Evolutionary conservation across 2,113 vertebrate species (phyloP), one percentile per base, ranked within the genome.

Genomic region (Oryzias melastigma): DNA sequence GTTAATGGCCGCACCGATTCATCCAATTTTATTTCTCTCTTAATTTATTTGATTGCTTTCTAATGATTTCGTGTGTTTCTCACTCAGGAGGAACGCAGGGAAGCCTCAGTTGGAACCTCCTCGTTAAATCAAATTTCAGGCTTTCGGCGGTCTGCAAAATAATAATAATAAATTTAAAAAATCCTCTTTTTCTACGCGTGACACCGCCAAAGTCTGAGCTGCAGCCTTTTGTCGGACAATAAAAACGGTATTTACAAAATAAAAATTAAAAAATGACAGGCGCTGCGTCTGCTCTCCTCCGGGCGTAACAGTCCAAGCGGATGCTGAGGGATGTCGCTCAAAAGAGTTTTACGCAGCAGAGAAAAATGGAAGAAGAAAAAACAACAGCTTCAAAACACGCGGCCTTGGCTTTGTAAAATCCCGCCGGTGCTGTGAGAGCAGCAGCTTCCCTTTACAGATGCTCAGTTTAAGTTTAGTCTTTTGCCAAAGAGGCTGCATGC

Each of bases 401-500:
- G 24, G 57, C 7, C 14, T 77, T 61, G 67, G 42, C 52, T 69
- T 58, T n/a, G 65, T 74, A 80, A 65, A 80, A 78, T 85, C 86
- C 83, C 52, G 52, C 57, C 27, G 64, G 71, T 18, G 27, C 51
- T 77, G 76, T 70, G 55, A 61, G 65, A 77, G 65, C 68, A 60
- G 74, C 74, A 56, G 54, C 66, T 82, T 80, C 54, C 80, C 80
- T 80, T 63, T 57, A 57, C 70, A 56, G 71, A 68, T 79, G 62
- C 65, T 74, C 62, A 54, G 62, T 75, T 59, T 19, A 59, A 77
- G 74, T 68, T 84, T 71, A 54, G 75, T 75, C 76, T 80, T 43
- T 65, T 75, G 85, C 85, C 74, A 81, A 71, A 74, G 69, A 88
- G 85, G 82, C 80, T 77, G 85, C 79, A 66, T 64, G 35, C 73